These are phyloP conservation scores for Nothobranchius kuhntae DNA, from an alignment of 2,113 vertebrate genomes.

Conservation along the genomic window DNA sequence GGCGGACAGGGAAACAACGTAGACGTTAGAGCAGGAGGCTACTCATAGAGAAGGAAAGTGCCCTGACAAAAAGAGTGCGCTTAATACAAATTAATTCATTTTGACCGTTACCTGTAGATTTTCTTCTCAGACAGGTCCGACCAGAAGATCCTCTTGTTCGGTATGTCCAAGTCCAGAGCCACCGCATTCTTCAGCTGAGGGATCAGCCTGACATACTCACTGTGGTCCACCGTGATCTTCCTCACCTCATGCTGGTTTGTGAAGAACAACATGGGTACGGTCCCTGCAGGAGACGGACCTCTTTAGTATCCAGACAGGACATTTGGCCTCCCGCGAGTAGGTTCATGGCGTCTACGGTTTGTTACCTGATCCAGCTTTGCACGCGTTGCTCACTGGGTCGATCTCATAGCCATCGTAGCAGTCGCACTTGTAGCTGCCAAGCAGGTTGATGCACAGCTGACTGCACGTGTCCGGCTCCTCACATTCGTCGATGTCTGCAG, in stretches of 20 bases:
- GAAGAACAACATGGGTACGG: conserved; percentile 83
- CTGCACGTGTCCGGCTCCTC: conserved; percentile 79
- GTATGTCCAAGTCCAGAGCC: conserved; percentile 86
- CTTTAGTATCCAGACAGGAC: not conserved
- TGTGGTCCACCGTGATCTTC: conserved; percentile 81
- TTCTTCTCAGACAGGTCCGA: conserved; percentile 83
- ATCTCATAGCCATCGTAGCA: conserved; percentile 81
- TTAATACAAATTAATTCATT: not conserved
- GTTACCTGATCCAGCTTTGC: conserved; percentile 83
- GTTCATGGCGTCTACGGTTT: not conserved
- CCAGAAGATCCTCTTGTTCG: conserved; percentile 84
- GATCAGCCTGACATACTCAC: conserved; percentile 83
- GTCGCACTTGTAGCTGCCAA: conserved; percentile 86
- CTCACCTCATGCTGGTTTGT: conserved; percentile 87
- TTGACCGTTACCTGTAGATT: conserved; percentile 84
- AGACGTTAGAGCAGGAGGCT: not conserved
- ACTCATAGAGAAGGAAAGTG: not conserved
- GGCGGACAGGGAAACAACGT: not conserved
- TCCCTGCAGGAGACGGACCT: conserved; percentile 63
- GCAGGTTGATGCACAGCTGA: conserved; percentile 86
- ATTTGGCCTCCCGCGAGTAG: not conserved
- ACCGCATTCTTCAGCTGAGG: conserved; percentile 80
- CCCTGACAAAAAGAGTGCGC: not conserved
- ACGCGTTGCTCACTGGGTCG: conserved; percentile 79
- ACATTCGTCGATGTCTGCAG: conserved; percentile 87